Evolutionary conservation across 1,140 invertebrate genomes (phyloP), one percentile per base, ranked within the genome.

Genomic region (Lepidurus packardi): DNA sequence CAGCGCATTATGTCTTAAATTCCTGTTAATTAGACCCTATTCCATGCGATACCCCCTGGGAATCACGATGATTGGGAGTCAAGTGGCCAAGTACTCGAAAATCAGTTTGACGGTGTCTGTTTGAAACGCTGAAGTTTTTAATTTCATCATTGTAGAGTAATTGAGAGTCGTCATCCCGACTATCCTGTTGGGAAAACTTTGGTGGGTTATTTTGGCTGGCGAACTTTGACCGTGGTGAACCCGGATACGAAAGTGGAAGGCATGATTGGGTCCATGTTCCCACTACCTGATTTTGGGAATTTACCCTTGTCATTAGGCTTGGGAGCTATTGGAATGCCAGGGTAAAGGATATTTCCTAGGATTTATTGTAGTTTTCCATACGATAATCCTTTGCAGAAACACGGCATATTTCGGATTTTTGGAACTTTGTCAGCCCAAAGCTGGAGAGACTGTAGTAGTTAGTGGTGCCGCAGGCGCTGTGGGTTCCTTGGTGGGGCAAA

Each of bases 381-480:
- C 21, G 16, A 10, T n/a, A 77, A 77, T 34, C 53, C 77, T 81
- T 84, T 84, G 44, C 80, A 91, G 91, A n/a, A 89, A 89, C 78
- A 91, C 91, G 7, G 90, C 91, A 1, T 92, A 91, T 82, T 92
- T 92, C 83, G 92, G 92, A 0, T 86, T 92, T 13, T 81, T 90
- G n/a, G 88, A 91, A 80, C 84, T 92, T 43, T 92, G 91, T 79
- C 82, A 90, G 34, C 91, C 91, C 1, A 89, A 91, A 84, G 74
- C 84, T 13, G 90, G 90, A 24, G 91, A 93, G 81, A 89, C 88
- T 1, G 86, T 93, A 1, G 89, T 92, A 1, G 87, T 93, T 5
- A 88, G 86, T 16, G 88, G 87, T 42, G 89, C 90, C 11, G 89
- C 88, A 25, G 89, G 82, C 34, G 91, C 90, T 44, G 90, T 92